Evolutionary conservation across 2,113 vertebrate species (phyloP), one percentile per base, ranked within the genome.

Genomic region (Alces alces): DNA sequence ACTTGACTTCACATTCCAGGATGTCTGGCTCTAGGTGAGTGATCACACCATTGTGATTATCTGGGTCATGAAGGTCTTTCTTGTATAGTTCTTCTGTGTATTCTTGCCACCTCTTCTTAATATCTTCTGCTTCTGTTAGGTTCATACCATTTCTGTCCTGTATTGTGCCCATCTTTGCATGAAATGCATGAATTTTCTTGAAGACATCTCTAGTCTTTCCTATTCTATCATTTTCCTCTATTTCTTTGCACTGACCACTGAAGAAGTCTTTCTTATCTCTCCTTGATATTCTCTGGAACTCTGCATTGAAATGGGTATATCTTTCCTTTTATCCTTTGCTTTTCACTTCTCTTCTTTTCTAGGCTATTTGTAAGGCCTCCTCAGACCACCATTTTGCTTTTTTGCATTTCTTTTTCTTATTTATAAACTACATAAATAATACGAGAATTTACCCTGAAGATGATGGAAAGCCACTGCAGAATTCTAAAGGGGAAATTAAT

Each of bases 151-250:
- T 70, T 70, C 66, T 39, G 66, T 70, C 21, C 66, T 23, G 23
- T 70, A 39, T 39, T 4, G 66, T 6, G 10, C 66, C n/a, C n/a
- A 39, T 23, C 66, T 70, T 70, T 70, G 66, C 66, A 39, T 39
- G 66, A 70, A 70, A 70, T 70, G 0, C 47, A 50, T 50, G 47
- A 6, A 70, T 39, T 70, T 70, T 70, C n/a, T 39, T 70, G 19
- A 70, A 70, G 10, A 70, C 5, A 23, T 39, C 66, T 39, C 66
- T 70, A 36, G n/a, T 70, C n/a, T 70, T 70, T 70, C n/a, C 66
- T n/a, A 39, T 39, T 39, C 19, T 39, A 12, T 70, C 0, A 0
- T 70, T 39, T 39, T 23, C n/a, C n/a, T 70, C 66, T 39, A 23
- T 70, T 70, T 70, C 66, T 70, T 39, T 70, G 66, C 19, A 23